Evolutionary conservation across 2,797 vertebrate genomes (phyloP).

Genomic region (Podargus strigoides): DNA sequence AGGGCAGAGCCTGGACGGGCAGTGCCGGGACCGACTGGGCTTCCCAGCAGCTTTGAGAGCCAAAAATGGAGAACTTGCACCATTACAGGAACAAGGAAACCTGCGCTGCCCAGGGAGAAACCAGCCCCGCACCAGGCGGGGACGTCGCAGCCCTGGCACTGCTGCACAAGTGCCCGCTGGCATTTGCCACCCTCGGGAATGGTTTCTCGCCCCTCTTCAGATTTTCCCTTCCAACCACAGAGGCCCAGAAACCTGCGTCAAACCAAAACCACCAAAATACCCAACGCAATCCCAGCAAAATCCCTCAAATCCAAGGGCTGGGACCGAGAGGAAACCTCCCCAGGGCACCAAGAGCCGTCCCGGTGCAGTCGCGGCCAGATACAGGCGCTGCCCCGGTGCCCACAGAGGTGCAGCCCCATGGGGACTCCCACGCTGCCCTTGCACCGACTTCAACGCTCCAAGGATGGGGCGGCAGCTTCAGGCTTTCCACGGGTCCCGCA

Average conservation of each 20-base stretch:
- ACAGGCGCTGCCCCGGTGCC: rapidly evolving
- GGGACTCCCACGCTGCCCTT: too few relatives aligned
- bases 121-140: neutral
- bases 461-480: neutral
- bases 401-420: too few relatives aligned
- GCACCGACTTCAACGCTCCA: too few relatives aligned
- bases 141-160: rapidly evolving
- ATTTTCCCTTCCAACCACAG: slow-evolving; percentile 21
- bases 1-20: neutral
- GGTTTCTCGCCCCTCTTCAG: neutral
- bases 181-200: neutral
- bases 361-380: rapidly evolving
- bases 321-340: neutral
- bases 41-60: neutral
- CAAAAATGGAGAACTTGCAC: neutral
- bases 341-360: rapidly evolving
- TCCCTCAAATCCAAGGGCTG: neutral
- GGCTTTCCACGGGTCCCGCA: neutral
- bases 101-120: neutral
- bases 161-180: neutral
- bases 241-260: neutral
- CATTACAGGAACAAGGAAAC: neutral
- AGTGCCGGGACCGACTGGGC: rapidly evolving
- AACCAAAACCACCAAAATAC: slow-evolving; percentile 6
- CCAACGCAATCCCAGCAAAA: neutral